phyloP scores from a whole-genome alignment of 2,888 invertebrate species.

The Tridacna gigas region DNA sequence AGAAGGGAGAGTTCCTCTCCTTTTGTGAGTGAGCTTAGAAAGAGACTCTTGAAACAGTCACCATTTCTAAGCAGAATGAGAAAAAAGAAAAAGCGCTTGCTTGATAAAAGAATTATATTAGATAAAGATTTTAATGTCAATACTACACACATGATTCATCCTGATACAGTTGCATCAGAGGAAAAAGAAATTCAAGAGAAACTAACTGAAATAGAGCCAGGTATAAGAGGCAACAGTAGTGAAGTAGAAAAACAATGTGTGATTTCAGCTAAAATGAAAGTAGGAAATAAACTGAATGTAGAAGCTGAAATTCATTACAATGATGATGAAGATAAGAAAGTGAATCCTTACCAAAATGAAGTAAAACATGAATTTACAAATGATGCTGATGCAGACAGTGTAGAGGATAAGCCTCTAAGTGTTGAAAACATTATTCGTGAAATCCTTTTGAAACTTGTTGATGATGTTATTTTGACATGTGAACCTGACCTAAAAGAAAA shows the following conservation, averaged over 20 bases:
- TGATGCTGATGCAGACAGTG: background rate
- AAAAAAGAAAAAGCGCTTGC: slow-evolving; percentile 11
- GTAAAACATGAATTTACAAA: background rate
- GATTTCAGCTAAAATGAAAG: background rate
- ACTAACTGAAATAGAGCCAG: too few species aligned
- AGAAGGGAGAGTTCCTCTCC: background rate
- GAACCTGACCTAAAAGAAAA: background rate
- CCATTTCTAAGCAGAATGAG: slow-evolving; percentile 46
- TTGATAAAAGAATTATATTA: background rate
- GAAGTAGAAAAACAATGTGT: background rate
- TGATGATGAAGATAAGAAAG: too few species aligned
- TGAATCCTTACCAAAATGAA: background rate
- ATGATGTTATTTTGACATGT: background rate
- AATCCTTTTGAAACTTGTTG: background rate
- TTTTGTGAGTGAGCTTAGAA: slow-evolving; percentile 11
- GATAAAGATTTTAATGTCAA: background rate
- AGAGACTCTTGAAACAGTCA: slow-evolving; percentile 50
- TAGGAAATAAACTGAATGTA: background rate
- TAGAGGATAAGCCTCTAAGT: background rate
- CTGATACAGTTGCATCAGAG: background rate
- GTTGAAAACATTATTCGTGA: slow-evolving; percentile 7
- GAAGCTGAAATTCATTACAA: background rate
- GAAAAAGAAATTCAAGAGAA: background rate
- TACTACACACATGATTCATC: too few species aligned
- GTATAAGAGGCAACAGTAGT: background rate